Evolutionary conservation across 2,888 invertebrate species (phyloP).

Genomic region (Nephrotoma flavescens): DNA sequence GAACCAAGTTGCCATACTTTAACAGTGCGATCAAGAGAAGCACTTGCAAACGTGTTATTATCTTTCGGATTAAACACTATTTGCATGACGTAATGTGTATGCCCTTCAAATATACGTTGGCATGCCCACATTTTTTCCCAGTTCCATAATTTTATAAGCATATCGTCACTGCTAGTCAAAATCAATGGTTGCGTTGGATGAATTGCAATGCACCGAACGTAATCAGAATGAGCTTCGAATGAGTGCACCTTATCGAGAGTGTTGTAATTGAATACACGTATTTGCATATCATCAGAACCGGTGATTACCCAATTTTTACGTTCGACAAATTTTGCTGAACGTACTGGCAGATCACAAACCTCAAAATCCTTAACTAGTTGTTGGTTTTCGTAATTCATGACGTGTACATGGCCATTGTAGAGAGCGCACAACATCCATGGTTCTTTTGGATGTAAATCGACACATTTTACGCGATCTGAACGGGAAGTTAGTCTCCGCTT

Average conservation of each 20-base stretch:
- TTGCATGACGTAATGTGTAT: slow-evolving; percentile 99
- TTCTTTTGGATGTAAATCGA: slow-evolving; percentile 93
- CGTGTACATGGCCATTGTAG: slow-evolving; percentile 98
- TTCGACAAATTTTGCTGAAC: slow-evolving; percentile 90
- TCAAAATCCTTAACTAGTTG: slow-evolving; percentile 77
- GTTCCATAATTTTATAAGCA: slow-evolving; percentile 98
- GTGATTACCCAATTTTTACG: slow-evolving; percentile 98
- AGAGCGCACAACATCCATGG: slow-evolving; percentile 98
- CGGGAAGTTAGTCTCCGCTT: slow-evolving; percentile 94
- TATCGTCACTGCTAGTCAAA: slow-evolving; percentile 94
- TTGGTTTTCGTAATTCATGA: slow-evolving; percentile 98
- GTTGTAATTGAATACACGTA: slow-evolving; percentile 96
- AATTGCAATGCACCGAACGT: slow-evolving; percentile 88
- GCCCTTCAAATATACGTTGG: slow-evolving; percentile 97
- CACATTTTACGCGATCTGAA: slow-evolving; percentile 96
- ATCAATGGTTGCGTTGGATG: slow-evolving; percentile 97
- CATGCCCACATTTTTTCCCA: slow-evolving; percentile 99
- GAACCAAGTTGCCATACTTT: slow-evolving; percentile 99
- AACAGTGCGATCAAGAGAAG: slow-evolving; percentile 93
- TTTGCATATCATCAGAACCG: slow-evolving; percentile 92
- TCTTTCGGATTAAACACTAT: slow-evolving; percentile 99
- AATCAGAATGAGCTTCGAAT: slow-evolving; percentile 98
- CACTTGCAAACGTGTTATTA: slow-evolving; percentile 98
- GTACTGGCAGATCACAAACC: slow-evolving; percentile 91
- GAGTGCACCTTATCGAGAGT: slow-evolving; percentile 90